Conservation (phyloP, 2,797 vertebrate species). For the Typhlichthys eigenmanni region DNA sequence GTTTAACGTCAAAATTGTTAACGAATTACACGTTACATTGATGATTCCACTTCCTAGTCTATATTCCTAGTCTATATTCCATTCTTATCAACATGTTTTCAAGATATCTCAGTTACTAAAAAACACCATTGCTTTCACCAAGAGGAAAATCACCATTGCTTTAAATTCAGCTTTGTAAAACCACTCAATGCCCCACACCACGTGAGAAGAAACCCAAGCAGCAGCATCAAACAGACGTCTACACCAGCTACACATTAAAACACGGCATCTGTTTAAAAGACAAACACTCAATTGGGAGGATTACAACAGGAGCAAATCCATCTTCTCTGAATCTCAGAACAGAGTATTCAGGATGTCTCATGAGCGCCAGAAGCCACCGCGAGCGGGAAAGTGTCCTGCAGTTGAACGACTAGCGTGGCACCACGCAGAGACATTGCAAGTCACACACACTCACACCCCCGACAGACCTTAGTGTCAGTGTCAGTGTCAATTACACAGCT, state of each 20-base stretch:
- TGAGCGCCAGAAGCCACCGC: slow-evolving; percentile 40
- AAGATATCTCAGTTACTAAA: neutral
- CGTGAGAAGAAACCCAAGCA: slow-evolving; percentile 42
- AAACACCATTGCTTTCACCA: neutral
- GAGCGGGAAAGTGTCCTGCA: slow-evolving; percentile 36
- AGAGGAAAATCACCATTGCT: slow-evolving; percentile 16
- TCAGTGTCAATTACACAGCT: slow-evolving; percentile 42
- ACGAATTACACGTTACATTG: neutral
- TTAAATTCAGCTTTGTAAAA: slow-evolving; percentile 28
- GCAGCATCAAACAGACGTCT: slow-evolving; percentile 31
- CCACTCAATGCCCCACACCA: slow-evolving; percentile 21
- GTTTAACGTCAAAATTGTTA: neutral
- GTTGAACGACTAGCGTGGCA: slow-evolving; percentile 48
- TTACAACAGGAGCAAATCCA: slow-evolving; percentile 34
- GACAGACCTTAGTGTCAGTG: neutral
- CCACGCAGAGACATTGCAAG: slow-evolving; percentile 48
- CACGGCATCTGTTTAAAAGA: slow-evolving; percentile 46
- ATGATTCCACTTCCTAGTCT: no score
- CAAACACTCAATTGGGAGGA: slow-evolving; percentile 48
- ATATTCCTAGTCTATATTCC: no score
- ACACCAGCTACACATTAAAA: slow-evolving; percentile 26
- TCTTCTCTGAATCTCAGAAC: slow-evolving; percentile 34
- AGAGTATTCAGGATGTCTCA: slow-evolving; percentile 30
- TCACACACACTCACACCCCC: slow-evolving; percentile 35
- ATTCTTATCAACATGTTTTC: neutral